Evolutionary conservation across 2,888 invertebrate genomes (phyloP).

Genomic region (Tanytarsus gracilentus): DNA sequence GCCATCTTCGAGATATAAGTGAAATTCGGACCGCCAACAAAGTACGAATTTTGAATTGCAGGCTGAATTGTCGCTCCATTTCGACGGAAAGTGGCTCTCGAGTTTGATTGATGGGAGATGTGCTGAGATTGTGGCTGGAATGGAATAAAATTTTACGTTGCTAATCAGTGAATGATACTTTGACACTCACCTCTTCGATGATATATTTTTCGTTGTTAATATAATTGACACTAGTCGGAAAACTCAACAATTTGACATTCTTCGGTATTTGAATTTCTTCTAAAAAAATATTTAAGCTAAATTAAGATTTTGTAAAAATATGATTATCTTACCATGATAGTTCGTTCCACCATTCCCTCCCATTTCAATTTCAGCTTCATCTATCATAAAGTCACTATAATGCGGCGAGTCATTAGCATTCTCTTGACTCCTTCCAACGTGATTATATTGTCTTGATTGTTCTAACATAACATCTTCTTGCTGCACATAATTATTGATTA

Average conservation of each 20-base stretch:
- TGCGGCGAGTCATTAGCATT: not conserved
- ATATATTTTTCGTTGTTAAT: conserved; percentile 22
- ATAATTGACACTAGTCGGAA: conserved; percentile 13
- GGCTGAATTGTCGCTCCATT: not conserved
- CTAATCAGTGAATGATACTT: not conserved
- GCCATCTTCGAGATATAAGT: conserved; percentile 20
- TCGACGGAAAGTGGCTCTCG: not conserved
- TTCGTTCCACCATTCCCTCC: not conserved
- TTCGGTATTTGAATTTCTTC: conserved; percentile 18
- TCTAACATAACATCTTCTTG: not conserved
- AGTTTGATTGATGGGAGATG: not conserved
- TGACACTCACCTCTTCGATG: conserved; percentile 25
- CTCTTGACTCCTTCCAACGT: not conserved
- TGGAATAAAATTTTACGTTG: not conserved
- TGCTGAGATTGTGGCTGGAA: not conserved
- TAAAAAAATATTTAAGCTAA: not conserved
- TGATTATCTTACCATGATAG: not conserved
- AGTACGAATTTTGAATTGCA: not conserved
- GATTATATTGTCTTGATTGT: not conserved
- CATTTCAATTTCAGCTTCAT: conserved; percentile 16
- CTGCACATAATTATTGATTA: conserved; percentile 1
- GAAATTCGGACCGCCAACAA: conserved; percentile 12
- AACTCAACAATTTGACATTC: conserved; percentile 15
- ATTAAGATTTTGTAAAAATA: not conserved
- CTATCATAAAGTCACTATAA: conserved; percentile 3